Evolutionary conservation across 1,140 invertebrate species (phyloP).

Genomic region (Andrena cerasifolii): DNA sequence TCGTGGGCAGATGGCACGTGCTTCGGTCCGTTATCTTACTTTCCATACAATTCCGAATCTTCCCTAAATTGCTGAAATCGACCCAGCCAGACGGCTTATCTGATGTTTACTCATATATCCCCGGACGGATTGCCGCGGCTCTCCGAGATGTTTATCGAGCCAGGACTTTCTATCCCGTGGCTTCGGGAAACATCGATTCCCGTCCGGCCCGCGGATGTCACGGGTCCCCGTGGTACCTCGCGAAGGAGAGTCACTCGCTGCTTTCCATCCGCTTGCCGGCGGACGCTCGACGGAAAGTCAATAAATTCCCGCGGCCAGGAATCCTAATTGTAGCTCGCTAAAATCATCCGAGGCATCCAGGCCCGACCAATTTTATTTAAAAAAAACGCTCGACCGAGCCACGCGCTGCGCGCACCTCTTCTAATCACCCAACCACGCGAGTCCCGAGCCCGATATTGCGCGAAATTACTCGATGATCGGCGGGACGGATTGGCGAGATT

Average conservation of each 20-base stretch:
- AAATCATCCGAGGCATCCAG: background rate
- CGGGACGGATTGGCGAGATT: slow-evolving; percentile 38
- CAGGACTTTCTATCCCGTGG: background rate
- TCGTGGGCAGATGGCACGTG: slow-evolving; percentile 55
- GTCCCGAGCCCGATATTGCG: background rate
- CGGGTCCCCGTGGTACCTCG: background rate
- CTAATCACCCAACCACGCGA: background rate
- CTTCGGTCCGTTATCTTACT: slow-evolving; percentile 55
- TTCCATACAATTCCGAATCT: slow-evolving; percentile 28
- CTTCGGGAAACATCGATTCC: background rate
- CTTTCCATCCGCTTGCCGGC: too few species aligned
- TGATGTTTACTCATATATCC: slow-evolving; percentile 14
- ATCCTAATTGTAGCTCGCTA: background rate
- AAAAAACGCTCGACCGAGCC: background rate
- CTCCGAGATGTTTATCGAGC: background rate
- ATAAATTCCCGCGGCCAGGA: background rate
- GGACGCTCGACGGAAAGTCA: too few species aligned
- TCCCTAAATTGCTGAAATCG: slow-evolving; percentile 46
- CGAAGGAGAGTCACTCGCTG: too few species aligned
- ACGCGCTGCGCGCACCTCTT: background rate
- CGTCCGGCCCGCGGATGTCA: background rate
- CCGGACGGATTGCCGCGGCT: background rate
- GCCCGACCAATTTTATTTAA: background rate
- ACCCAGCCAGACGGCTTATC: slow-evolving; percentile 4
- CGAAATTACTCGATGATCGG: slow-evolving; percentile 28